These are phyloP conservation scores for Drosophila parabipectinata DNA, from an alignment of 1,140 invertebrate species.

Conservation along the genomic window DNA sequence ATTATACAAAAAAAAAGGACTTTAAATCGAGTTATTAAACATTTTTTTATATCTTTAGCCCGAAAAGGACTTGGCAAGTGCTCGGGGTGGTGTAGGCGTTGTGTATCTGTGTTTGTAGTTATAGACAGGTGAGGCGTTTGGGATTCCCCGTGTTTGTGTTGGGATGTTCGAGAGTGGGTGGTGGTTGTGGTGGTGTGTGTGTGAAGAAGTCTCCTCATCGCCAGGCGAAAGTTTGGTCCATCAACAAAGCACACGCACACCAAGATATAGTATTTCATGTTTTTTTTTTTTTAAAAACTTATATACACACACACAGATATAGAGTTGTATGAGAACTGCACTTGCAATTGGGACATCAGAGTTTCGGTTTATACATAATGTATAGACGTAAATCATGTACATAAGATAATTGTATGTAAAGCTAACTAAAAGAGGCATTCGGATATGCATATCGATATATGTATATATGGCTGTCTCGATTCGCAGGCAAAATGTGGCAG, in stretches of 20 bases:
- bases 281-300: slow-evolving; percentile 5
- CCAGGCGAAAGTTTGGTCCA: slow-evolving; percentile 33
- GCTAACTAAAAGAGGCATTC: slow-evolving; percentile 69
- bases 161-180: slow-evolving; percentile 14
- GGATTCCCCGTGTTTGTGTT: slow-evolving; percentile 7
- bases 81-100: slow-evolving; percentile 17
- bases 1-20: slow-evolving; percentile 24
- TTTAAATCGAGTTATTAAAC: slow-evolving; percentile 25
- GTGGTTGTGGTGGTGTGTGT: slow-evolving; percentile 9
- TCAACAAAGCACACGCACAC: slow-evolving; percentile 54
- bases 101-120: slow-evolving; percentile 9
- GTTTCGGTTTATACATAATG: slow-evolving; percentile 47
- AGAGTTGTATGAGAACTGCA: slow-evolving; percentile 20
- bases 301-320: slow-evolving; percentile 19
- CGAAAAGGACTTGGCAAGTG: slow-evolving; percentile 13
- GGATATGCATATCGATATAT: slow-evolving; percentile 69
- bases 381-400: slow-evolving; percentile 8
- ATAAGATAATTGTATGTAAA: slow-evolving; percentile 36
- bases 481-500: slow-evolving; percentile 37
- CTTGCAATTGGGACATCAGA: slow-evolving; percentile 28
- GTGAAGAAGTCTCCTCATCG: slow-evolving; percentile 30
- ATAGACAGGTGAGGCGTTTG: slow-evolving; percentile 26
- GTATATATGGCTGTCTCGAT: slow-evolving; percentile 47
- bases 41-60: neutral
- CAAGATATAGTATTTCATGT: slow-evolving; percentile 6